Base-by-base conservation (phyloP, 2,797 vertebrate species). In the Halcyon badia region DNA sequence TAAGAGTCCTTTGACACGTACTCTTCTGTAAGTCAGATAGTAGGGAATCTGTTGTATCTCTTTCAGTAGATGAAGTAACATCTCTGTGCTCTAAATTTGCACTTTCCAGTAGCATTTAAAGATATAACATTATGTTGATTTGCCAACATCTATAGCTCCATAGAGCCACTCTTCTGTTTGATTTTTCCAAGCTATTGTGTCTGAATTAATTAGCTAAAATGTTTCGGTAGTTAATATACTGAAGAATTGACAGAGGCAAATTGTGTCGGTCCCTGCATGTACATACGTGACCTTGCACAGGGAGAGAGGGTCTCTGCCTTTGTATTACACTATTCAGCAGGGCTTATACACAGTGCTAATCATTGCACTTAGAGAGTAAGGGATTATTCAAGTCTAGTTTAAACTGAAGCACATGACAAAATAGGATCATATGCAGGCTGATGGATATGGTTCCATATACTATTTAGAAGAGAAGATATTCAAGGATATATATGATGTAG, bases 171-270 rank as follows among this genome's bases (percentile, higher is more conserved):
- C 58, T 88, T 72, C 79, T 86, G 44, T 48, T 88, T 81, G 42
- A 77, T 93, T 94, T 96, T 90, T 46, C 75, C 42, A 52, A 82
- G 56, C 2, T 8, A 62, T 69, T 93, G 64, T 66, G 49, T 82
- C 62, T 76, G 83, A 86, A 94, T 76, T 87, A 95, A 95, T 91
- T 91, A 95, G 73, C 90, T 79, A 16, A 65, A 89, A 58, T 84
- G 26, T 82, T 94, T 95, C 2, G 0, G 76, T 86, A 87, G 65
- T 64, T 91, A 90, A 77, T 66, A 89, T 68, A 84, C 35, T 84
- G 83, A 94, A 68, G 83, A 86, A 76, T 88, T 88, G 95, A 83
- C 72, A 82, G 79, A 83, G 65, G 57, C 49, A 72, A 71, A n/a
- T 33, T 48, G 37, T 83, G 88, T 51, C 61, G 26, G 61, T 84